phyloP scores from a whole-genome alignment of 2,888 invertebrate species.

The Hipparchia sbordonii region DNA sequence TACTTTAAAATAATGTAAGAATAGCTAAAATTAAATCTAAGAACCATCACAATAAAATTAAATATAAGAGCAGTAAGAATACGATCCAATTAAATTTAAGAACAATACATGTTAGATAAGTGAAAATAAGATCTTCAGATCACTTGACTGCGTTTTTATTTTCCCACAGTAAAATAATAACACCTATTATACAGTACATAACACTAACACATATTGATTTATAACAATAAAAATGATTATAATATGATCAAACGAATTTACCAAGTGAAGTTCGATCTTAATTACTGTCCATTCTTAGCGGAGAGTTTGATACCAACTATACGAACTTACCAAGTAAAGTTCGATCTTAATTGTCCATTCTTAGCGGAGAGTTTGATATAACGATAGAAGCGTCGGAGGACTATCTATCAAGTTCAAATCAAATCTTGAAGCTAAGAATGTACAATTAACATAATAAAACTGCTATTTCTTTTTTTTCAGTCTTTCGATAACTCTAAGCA shows the following conservation, averaged over 20 bases:
- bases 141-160: background rate
- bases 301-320: no score
- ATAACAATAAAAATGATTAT: background rate
- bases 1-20: no score
- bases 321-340: no score
- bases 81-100: background rate
- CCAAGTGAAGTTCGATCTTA: no score
- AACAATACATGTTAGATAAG: background rate
- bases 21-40: background rate
- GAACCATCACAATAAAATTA: background rate
- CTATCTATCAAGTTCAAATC: no score
- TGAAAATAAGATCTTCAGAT: background rate
- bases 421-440: no score
- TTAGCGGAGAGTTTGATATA: no score
- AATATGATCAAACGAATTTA: no score
- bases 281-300: no score
- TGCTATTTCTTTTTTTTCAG: constrained; percentile 10
- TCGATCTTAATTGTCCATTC: no score
- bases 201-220: background rate
- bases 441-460: background rate
- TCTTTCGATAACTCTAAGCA: background rate
- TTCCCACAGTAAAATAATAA: background rate
- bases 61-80: background rate
- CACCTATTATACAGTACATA: background rate
- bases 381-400: no score